Evolutionary conservation across 2,113 vertebrate species (phyloP).

Genomic region (Scortum barcoo): DNA sequence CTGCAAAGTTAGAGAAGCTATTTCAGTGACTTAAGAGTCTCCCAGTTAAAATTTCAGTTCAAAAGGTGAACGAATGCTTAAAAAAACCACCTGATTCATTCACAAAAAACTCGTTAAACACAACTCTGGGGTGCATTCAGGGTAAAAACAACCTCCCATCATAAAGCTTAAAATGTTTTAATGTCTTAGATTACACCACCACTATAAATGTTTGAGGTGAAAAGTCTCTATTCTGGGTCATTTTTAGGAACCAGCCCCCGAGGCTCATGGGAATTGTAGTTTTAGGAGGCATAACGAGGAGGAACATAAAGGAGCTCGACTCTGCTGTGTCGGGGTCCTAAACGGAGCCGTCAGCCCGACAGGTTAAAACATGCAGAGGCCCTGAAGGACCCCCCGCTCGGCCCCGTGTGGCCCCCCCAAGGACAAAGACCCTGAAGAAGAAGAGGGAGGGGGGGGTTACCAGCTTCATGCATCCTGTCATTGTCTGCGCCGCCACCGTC

Average conservation of each 20-base stretch:
- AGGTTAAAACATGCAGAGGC: slow-evolving; percentile 37
- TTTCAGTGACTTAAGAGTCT: too few relatives aligned
- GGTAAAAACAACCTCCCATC: background rate
- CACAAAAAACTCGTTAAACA: too few relatives aligned
- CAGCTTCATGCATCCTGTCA: slow-evolving; percentile 29
- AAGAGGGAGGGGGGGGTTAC: too few relatives aligned
- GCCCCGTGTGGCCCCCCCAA: background rate
- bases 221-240: background rate
- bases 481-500: slow-evolving; percentile 8
- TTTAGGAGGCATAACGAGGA: background rate
- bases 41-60: too few relatives aligned
- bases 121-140: too few relatives aligned
- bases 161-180: background rate
- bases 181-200: background rate
- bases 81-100: too few relatives aligned
- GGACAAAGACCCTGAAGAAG: slow-evolving; percentile 41
- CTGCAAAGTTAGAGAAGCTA: too few relatives aligned
- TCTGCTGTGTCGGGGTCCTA: background rate
- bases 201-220: background rate
- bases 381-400: background rate
- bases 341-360: slow-evolving; percentile 57
- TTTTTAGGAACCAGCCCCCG: background rate
- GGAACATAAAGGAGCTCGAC: background rate
- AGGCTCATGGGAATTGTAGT: background rate
- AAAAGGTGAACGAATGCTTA: too few relatives aligned